A percentile compares a stretch with the other conserved stretches of the same genome.
Evolutionary conservation across 2,888 invertebrate genomes (phyloP).

Genomic region (Xanthostigma xanthostigma): DNA sequence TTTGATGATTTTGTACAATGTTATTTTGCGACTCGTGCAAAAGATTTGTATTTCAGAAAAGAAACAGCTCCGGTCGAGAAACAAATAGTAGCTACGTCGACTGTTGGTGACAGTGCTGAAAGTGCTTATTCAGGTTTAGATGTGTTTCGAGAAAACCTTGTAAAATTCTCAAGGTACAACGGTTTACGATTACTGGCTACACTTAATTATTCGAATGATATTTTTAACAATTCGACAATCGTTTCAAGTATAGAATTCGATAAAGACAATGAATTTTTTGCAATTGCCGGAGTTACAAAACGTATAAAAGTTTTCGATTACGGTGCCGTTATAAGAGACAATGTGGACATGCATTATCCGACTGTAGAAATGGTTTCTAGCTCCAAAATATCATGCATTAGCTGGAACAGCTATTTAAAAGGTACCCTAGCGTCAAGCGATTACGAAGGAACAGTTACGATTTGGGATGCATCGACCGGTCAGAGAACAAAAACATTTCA

Average conservation of each 20-base stretch:
- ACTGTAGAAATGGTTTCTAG: slow-evolving; percentile 80
- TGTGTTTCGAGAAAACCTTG: slow-evolving; percentile 69
- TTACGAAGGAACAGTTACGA: slow-evolving; percentile 85
- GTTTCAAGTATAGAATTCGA: slow-evolving; percentile 92
- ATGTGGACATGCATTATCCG: slow-evolving; percentile 85
- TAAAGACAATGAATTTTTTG: slow-evolving; percentile 89
- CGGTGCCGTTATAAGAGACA: slow-evolving; percentile 66
- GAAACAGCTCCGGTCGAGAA: slow-evolving; percentile 18
- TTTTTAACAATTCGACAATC: slow-evolving; percentile 73
- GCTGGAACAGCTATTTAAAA: slow-evolving; percentile 88
- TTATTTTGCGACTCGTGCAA: slow-evolving; percentile 64
- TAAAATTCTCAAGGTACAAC: slow-evolving; percentile 70
- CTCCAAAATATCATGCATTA: slow-evolving; percentile 88
- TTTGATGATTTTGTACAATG: slow-evolving; percentile 82
- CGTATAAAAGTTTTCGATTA: slow-evolving; percentile 90
- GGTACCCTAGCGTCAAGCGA: slow-evolving; percentile 78
- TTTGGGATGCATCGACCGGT: slow-evolving; percentile 81
- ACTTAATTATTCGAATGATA: slow-evolving; percentile 77
- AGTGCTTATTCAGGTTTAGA: slow-evolving; percentile 41
- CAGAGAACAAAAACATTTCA: slow-evolving; percentile 59
- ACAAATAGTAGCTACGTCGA: slow-evolving; percentile 17
- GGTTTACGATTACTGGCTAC: slow-evolving; percentile 70
- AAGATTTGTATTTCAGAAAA: slow-evolving; percentile 50
- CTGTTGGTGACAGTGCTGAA: slow-evolving; percentile 1
- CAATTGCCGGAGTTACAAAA: slow-evolving; percentile 90